Evolutionary conservation across 1,140 invertebrate species (phyloP), one percentile per base, ranked within the genome.

Genomic region (Neodiprion pinetum): DNA sequence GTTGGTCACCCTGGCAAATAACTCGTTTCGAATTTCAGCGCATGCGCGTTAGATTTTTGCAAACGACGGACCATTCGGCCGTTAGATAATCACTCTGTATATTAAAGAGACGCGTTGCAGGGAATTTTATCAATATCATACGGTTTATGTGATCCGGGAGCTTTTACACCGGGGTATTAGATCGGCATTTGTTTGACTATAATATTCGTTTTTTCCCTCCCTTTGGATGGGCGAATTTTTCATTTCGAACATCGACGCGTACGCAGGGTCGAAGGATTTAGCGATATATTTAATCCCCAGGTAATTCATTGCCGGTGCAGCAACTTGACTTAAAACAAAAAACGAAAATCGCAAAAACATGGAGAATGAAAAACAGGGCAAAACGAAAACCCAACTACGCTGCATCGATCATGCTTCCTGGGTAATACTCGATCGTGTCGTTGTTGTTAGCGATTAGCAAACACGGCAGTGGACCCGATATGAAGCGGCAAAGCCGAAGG

Each of bases 181-280:
- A 40, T 40, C 28, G 28, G 28, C 28, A 40, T 40, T 40, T 40
- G 28, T 40, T 40, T 40, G 28, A 40, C 28, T 40, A 40, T 40
- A 40, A 40, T 5, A 40, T 40, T 40, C 1, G 28, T 40, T 40
- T 40, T 40, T 40, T 40, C 28, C 2, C 28, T 40, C 2, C 28
- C 1, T 40, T 40, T 40, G 28, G 28, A 40, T 40, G 28, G 28
- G 28, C 5, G 5, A 40, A 40, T 40, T 40, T 40, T 40, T 40
- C 28, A 40, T 40, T 40, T 40, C 28, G 28, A 40, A 40, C 28
- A 40, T 40, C 28, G 28, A 40, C 28, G 28, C 28, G 53, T 17
- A 88, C 82, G 85, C 87, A 83, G 85, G 87, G 86, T 86, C 84
- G 83, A 83, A 84, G 86, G 87, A 87, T 88, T 88, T 87, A 80